phyloP scores from a whole-genome alignment of 2,888 invertebrate species.

The Latrodectus elegans region DNA sequence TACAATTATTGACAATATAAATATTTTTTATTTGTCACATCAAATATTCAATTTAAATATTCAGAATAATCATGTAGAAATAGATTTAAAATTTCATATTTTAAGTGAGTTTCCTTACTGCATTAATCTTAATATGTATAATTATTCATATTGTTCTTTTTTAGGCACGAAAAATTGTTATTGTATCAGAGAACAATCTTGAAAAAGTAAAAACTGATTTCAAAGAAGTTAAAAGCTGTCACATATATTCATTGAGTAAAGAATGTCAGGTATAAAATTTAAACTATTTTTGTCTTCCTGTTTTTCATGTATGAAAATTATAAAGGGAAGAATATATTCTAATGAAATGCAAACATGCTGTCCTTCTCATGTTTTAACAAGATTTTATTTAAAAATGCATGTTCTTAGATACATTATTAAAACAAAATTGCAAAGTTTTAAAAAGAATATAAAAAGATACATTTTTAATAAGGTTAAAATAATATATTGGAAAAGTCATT shows the following conservation, averaged over 20 bases:
- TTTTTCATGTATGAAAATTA: not conserved
- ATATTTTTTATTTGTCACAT: too few relatives aligned
- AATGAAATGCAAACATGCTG: too few relatives aligned
- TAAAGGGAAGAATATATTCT: not conserved
- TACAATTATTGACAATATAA: too few relatives aligned
- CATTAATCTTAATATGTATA: too few relatives aligned
- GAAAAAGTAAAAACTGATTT: constrained; percentile 20
- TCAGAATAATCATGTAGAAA: too few relatives aligned
- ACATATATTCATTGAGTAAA: constrained; percentile 45
- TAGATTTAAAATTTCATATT: too few relatives aligned
- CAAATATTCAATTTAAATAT: too few relatives aligned
- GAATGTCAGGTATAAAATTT: constrained; percentile 14
- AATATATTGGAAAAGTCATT: too few relatives aligned
- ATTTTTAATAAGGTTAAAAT: too few relatives aligned
- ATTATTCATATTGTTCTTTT: not conserved
- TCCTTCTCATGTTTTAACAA: not conserved
- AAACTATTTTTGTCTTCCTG: not conserved
- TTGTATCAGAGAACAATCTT: constrained; percentile 40
- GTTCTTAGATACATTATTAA: not conserved
- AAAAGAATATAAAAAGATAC: not conserved
- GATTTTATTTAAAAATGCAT: not conserved
- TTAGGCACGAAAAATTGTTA: constrained; percentile 31
- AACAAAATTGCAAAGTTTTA: not conserved
- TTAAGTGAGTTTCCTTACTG: too few relatives aligned
- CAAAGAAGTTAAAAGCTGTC: constrained; percentile 34